A percentile compares a stretch with the other conserved stretches of the same genome.
Evolutionary conservation across 2,888 invertebrate genomes (phyloP).

Genomic region (Hedychridium roseum): DNA sequence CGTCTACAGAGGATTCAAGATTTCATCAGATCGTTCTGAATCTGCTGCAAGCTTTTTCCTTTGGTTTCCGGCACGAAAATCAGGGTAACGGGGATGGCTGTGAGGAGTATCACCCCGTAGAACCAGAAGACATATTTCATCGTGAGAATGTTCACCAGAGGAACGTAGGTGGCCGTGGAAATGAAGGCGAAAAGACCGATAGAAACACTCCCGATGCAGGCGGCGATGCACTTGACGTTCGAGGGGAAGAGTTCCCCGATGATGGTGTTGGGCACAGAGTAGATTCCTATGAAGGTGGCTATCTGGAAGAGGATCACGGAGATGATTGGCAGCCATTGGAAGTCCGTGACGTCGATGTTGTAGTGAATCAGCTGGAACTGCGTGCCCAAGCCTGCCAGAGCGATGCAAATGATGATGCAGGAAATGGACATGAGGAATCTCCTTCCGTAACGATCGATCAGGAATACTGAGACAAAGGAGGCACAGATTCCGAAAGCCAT

Average conservation of each 20-base stretch:
- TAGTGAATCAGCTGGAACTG: conserved; percentile 43
- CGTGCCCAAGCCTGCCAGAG: conserved; percentile 32
- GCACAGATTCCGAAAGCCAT: conserved; percentile 38
- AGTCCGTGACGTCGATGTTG: conserved; percentile 26
- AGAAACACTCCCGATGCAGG: conserved; percentile 32
- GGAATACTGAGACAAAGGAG: conserved; percentile 38
- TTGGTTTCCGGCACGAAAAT: conserved; percentile 52
- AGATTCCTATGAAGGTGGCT: conserved; percentile 33
- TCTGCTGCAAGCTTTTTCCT: conserved; percentile 50
- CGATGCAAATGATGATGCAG: conserved; percentile 23
- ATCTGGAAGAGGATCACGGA: conserved; percentile 37
- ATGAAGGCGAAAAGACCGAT: conserved; percentile 34
- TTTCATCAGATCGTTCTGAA: conserved; percentile 44
- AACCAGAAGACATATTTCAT: conserved; percentile 41
- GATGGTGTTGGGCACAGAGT: conserved; percentile 36
- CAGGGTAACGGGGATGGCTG: conserved; percentile 32
- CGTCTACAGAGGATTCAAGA: conserved; percentile 4
- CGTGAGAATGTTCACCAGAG: conserved; percentile 31
- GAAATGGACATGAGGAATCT: conserved; percentile 44
- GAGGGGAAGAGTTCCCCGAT: conserved; percentile 44
- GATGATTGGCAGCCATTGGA: conserved; percentile 46
- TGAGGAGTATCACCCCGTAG: conserved; percentile 36
- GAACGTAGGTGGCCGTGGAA: conserved; percentile 36
- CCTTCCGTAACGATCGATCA: conserved; percentile 52
- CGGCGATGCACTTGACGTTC: conserved; percentile 40